Base-by-base conservation (phyloP, 2,113 vertebrate genomes). In the Eudorcas thomsonii region DNA sequence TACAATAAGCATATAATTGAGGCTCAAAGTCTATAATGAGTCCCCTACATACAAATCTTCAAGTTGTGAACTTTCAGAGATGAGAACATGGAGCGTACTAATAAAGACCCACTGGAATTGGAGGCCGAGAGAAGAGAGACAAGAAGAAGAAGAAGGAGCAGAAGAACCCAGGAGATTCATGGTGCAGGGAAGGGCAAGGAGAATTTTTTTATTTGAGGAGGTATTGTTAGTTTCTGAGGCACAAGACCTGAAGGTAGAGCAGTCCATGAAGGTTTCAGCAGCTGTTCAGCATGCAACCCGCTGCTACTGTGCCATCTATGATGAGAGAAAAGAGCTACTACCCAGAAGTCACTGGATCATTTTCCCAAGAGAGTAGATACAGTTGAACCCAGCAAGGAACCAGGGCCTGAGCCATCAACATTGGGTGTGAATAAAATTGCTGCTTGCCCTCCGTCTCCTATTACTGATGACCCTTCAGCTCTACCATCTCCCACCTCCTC, bases 361-460 rank as follows among this genome's bases (percentile, higher is more conserved):
- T 45, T 45, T 78, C 39, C 39, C 74, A 45, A 78, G 25, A 78
- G 13, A 14, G 74, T 45, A 45, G 25, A 28, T 15, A 43, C 25
- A 4, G 2, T 15, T 28, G 39, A 28, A 78, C 23, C 39, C 74
- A 78, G 74, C 74, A 78, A 78, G 74, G 74, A 78, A 2, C 13
- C 74, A 16, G 13, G 25, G 39, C 74, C 74, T 28, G 74, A 8
- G 74, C 74, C 74, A 9, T 45, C 74, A 45, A 8, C 39, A 4
- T 78, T 13, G 15, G 13, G 23, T 26, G 39, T 78, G 74, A 45
- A 14, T 45, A 39, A 78, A 78, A 78, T 1, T 45, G 39, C 74
- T 2, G 2, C 39, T 2, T 28, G 39, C 39, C 39, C 25, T 78
- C 74, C 7, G 0, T 28, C 74, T 78, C 39, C 39, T 28, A 1